A percentile compares a stretch with the other conserved stretches of the same genome.
phyloP scores from a whole-genome alignment of 2,888 invertebrate species.

The Parelbella ahira region DNA sequence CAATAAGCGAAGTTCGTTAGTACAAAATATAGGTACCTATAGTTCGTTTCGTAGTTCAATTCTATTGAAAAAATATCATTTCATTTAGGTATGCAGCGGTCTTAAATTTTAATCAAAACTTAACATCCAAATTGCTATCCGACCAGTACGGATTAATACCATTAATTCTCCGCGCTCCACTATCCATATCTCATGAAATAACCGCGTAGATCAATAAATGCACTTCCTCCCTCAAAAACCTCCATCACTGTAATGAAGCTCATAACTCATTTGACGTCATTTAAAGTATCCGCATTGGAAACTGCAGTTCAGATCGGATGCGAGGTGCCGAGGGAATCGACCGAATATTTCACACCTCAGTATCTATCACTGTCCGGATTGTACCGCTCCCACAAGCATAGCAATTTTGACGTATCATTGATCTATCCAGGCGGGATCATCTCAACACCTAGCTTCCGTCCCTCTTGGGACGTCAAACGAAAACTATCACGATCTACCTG shows the following conservation, averaged over 20 bases:
- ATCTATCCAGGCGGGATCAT: conserved; percentile 66
- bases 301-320: conserved; percentile 21
- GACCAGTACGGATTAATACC: conserved; percentile 18
- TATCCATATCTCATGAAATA: conserved; percentile 21
- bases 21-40: too few relatives aligned
- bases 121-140: conserved; percentile 2
- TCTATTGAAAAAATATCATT: not conserved
- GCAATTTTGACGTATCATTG: conserved; percentile 77
- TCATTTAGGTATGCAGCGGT: not conserved
- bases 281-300: conserved; percentile 24
- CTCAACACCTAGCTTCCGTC: conserved; percentile 63
- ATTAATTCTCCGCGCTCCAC: conserved; percentile 16
- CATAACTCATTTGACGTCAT: conserved; percentile 22
- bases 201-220: conserved; percentile 25
- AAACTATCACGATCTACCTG: conserved; percentile 43
- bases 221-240: conserved; percentile 23
- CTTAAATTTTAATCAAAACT: conserved; percentile 10
- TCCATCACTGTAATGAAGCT: conserved; percentile 24
- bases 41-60: too few relatives aligned
- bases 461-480: conserved; percentile 45
- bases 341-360: conserved; percentile 34
- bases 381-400: conserved; percentile 66
- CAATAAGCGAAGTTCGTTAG: too few relatives aligned
- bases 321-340: conserved; percentile 25
- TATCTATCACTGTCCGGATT: conserved; percentile 70